phyloP scores from a whole-genome alignment of 2,797 vertebrate genomes.

The Gymnoscopelus braueri region DNA sequence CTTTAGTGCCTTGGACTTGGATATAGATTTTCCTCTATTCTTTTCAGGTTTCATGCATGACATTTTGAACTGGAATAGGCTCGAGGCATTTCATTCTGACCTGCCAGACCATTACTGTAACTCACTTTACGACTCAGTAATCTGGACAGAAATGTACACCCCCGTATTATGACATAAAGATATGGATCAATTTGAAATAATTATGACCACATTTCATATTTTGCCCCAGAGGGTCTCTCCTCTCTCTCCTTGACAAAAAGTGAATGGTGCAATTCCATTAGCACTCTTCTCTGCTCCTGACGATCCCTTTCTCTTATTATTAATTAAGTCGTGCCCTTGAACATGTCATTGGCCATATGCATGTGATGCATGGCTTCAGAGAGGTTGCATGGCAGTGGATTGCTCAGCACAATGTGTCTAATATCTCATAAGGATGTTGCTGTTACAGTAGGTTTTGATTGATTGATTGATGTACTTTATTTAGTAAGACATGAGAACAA shows the following conservation, averaged over 20 bases:
- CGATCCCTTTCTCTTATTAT: conserved; percentile 47
- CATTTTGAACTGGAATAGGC: conserved; percentile 10
- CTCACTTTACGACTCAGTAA: no score
- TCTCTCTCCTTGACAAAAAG: conserved; percentile 5
- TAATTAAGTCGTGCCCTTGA: conserved; percentile 71
- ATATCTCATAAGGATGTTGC: no score
- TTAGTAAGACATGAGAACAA: no score
- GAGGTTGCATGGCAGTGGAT: conserved; percentile 27
- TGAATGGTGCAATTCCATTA: conserved; percentile 14
- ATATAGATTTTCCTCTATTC: neutral
- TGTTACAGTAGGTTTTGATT: no score
- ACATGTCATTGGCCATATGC: conserved; percentile 72
- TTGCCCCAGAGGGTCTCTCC: conserved; percentile 7
- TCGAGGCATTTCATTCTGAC: neutral
- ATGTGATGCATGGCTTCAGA: conserved; percentile 56
- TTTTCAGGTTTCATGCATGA: neutral
- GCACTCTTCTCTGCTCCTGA: conserved; percentile 35
- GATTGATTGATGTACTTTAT: no score
- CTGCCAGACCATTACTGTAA: neutral
- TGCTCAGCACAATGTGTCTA: conserved; percentile 18
- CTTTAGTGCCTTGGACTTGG: neutral
- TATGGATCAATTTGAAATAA: conserved; percentile 1
- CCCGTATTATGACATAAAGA: neutral
- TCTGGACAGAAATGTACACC: no score
- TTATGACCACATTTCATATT: neutral